phyloP scores from a whole-genome alignment of 2,797 vertebrate genomes.

The Cheirogaleus major region DNA sequence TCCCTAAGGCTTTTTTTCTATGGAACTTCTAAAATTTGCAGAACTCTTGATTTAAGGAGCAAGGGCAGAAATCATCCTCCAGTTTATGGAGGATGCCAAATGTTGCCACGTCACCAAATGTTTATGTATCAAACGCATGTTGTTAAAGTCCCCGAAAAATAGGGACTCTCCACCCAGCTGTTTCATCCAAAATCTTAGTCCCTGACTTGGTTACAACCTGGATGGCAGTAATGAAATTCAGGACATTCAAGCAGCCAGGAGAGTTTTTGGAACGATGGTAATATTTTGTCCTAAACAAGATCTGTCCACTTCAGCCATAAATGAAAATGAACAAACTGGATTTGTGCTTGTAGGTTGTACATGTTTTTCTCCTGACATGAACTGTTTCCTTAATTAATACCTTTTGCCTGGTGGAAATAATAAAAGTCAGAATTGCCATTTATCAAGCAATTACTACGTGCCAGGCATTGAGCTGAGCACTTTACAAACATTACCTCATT shows the following conservation, averaged over 20 bases:
- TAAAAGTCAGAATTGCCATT: not conserved
- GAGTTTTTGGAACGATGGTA: not conserved
- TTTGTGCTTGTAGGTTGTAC: rapidly evolving
- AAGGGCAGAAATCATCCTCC: not conserved
- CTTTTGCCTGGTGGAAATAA: not conserved
- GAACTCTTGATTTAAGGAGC: slow-evolving; percentile 2
- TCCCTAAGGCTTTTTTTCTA: not conserved
- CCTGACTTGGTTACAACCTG: not conserved
- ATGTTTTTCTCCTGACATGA: slow-evolving; percentile 40
- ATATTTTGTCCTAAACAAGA: slow-evolving; percentile 52
- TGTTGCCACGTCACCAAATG: slow-evolving; percentile 41
- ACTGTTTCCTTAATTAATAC: not conserved
- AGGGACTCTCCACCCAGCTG: not conserved
- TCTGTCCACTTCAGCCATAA: not conserved
- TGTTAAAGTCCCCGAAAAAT: slow-evolving; percentile 49
- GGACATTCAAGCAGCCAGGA: not conserved
- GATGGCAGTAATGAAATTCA: not conserved
- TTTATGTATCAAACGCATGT: not conserved
- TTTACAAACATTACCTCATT: not conserved
- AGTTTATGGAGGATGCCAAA: not conserved
- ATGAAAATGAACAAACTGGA: not conserved
- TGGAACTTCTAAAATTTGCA: not conserved
- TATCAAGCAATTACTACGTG: not conserved
- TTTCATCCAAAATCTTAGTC: not conserved
- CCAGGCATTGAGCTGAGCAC: not conserved